Evolutionary conservation across 2,888 invertebrate species (phyloP), one percentile per base, ranked within the genome.

Genomic region (Tetropium fuscum): DNA sequence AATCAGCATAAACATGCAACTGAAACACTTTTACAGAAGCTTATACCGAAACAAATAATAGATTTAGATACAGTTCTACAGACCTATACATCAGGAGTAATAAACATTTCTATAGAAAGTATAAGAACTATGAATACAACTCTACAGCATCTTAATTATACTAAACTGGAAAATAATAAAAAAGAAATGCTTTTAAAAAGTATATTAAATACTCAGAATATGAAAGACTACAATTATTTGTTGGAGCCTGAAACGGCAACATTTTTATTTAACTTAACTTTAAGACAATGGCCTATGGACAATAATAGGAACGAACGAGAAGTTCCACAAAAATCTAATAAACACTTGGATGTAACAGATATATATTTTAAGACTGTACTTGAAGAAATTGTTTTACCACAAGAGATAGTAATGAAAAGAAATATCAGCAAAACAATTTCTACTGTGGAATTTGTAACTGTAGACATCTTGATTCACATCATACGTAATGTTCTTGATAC

Each of bases 1-100:
- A 83, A 83, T 68, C 83, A 83, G 55, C 81, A 81, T 51, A 82
- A 82, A 60, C 70, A 78, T 53, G 69, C 71, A 36, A 81, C 81
- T 0, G 85, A 85, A 69, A 70, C 69, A 18, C 74, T 86, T 5
- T 66, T 84, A 1, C 81, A 82, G 60, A 74, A 76, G 5, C 71
- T 85, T 8, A 77, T 85, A 30, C 60, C 60, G 5, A 61, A 74
- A 47, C 71, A 77, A 36, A 78, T 80, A 62, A 65, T 69, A 6
- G 49, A 76, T 11, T 68, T 75, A 2, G 77, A 78, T 36, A 68
- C 67, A 8, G 70, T 85, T 15, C 67, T 84, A 1, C 78, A 79
- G 60, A 75, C 81, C 2, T 85, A 82, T 47, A 66, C 78, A 2
- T 80, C 81, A 1, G 80, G 81, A 54, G 75, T 78, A 2, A 74